These are phyloP conservation scores for Zapornia atra DNA, from an alignment of 2,113 vertebrate genomes.

Conservation along the genomic window DNA sequence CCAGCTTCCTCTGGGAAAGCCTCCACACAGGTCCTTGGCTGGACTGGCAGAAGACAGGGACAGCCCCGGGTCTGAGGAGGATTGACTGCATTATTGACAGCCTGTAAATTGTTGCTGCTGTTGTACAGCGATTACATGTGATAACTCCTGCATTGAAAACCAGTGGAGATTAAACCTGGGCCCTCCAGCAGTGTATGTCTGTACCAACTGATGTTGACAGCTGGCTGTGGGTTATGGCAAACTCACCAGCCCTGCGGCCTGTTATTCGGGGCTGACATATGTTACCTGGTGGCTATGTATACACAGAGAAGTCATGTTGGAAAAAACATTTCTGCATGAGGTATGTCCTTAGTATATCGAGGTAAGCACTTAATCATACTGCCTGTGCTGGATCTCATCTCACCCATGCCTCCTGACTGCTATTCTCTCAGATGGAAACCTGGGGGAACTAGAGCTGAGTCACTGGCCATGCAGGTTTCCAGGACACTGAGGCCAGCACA, in stretches of 20 bases:
- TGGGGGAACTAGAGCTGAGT: not conserved
- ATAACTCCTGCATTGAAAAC: not conserved
- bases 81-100: not conserved
- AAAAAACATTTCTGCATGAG: not conserved
- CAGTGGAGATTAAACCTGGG: not conserved
- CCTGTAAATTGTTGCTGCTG: not conserved
- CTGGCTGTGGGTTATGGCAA: not conserved
- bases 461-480: not conserved
- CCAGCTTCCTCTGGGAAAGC: not conserved
- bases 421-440: not conserved
- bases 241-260: not conserved
- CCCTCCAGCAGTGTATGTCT: not conserved
- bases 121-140: not conserved
- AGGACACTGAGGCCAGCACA: not conserved
- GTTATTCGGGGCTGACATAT: not conserved
- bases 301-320: not conserved
- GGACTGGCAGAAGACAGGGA: not conserved
- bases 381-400: not conserved
- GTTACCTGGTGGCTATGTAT: not conserved
- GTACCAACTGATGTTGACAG: not conserved
- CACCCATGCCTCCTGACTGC: not conserved
- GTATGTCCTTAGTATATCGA: not conserved
- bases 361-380: fast-evolving
- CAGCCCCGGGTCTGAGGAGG: not conserved
- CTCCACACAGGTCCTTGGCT: not conserved